Evolutionary conservation across 1,140 invertebrate species (phyloP).

Genomic region (Drosophila pallidifrons): DNA sequence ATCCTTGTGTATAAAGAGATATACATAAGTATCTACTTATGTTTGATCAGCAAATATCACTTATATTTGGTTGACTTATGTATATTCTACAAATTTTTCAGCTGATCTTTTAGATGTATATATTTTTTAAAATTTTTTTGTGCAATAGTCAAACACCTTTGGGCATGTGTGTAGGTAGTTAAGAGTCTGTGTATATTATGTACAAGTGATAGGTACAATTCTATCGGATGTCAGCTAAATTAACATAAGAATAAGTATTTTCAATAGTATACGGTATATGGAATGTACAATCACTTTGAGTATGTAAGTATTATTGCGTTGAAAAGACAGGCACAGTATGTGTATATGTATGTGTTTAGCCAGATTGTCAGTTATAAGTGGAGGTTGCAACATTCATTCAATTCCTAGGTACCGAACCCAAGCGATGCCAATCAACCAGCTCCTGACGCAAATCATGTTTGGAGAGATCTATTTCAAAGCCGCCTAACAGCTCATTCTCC

Average conservation of each 20-base stretch:
- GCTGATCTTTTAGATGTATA: constrained; percentile 9
- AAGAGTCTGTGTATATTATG: constrained; percentile 10
- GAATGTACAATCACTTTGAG: constrained; percentile 81
- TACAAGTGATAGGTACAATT: constrained; percentile 25
- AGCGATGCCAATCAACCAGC: constrained; percentile 91
- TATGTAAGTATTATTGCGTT: constrained; percentile 78
- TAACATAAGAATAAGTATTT: constrained; percentile 42
- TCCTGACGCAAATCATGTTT: constrained; percentile 91
- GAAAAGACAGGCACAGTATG: constrained; percentile 67
- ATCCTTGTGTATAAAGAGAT: constrained; percentile 14
- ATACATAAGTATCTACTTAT: constrained; percentile 3
- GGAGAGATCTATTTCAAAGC: constrained; percentile 91
- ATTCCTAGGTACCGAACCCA: constrained; percentile 87
- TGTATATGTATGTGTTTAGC: constrained; percentile 17
- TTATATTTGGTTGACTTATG: constrained; percentile 44
- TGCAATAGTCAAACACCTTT: constrained; percentile 26
- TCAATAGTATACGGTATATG: constrained; percentile 50
- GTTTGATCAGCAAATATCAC: constrained; percentile 37
- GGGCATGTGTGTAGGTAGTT: constrained; percentile 10
- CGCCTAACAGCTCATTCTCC: constrained; percentile 97
- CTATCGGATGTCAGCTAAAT: constrained; percentile 32
- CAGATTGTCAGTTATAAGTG: constrained; percentile 51
- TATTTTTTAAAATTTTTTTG: neutral
- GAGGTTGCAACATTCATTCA: constrained; percentile 31
- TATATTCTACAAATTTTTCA: constrained; percentile 31